These are phyloP conservation scores for Homarus gammarus DNA, from an alignment of 2,888 invertebrate species.

Conservation along the genomic window DNA sequence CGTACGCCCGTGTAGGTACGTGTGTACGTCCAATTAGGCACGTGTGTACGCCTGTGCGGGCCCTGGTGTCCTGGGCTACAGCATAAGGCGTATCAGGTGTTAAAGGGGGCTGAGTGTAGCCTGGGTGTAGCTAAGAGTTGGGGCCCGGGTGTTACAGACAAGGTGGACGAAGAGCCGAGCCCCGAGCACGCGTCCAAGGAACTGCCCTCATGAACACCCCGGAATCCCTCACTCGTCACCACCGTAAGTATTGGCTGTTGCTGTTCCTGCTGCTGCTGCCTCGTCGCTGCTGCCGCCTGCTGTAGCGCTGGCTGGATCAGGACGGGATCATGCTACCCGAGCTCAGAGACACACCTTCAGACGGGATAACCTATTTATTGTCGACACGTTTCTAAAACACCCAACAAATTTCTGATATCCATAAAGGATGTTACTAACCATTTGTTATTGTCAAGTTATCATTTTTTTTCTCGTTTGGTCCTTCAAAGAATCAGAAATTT, in stretches of 20 bases:
- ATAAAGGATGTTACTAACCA: neutral
- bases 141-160: constrained; percentile 72
- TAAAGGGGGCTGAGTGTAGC: neutral
- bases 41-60: neutral
- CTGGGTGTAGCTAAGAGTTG: constrained; percentile 51
- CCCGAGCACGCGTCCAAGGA: constrained; percentile 52
- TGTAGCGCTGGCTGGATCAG: neutral
- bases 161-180: constrained; percentile 65
- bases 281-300: neutral
- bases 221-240: neutral
- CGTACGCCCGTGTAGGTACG: neutral
- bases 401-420: too few relatives aligned
- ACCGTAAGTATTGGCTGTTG: constrained; percentile 51
- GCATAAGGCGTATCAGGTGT: neutral
- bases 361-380: too few relatives aligned
- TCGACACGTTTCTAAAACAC: too few relatives aligned
- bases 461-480: too few relatives aligned
- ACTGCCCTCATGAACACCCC: constrained; percentile 49
- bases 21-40: constrained; percentile 8
- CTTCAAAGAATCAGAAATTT: neutral
- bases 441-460: too few relatives aligned
- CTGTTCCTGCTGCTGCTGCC: constrained; percentile 22
- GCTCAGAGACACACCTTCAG: neutral
- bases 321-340: neutral
- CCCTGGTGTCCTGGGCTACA: neutral